Percentiles rank a stretch among this genome's conserved stretches.
phyloP scores from a whole-genome alignment of 1,140 invertebrate species.

The Cephus cinctus region DNA sequence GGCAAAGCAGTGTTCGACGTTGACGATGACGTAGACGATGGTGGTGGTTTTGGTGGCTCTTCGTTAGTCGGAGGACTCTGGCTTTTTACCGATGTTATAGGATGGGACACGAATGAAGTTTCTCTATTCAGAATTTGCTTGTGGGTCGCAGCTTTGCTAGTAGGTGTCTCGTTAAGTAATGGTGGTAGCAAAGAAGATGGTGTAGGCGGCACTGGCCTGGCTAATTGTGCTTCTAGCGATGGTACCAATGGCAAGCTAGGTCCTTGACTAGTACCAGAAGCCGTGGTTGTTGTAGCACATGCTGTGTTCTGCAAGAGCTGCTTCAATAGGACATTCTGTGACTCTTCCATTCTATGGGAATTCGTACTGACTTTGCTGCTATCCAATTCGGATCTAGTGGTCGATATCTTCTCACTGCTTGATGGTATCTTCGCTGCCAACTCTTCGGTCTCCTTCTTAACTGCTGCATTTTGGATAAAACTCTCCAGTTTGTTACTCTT shows the following conservation, averaged over 20 bases:
- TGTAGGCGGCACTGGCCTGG: slow-evolving; percentile 68
- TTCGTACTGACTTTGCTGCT: slow-evolving; percentile 27
- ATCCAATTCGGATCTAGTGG: slow-evolving; percentile 31
- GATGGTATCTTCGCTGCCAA: slow-evolving; percentile 22
- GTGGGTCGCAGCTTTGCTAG: slow-evolving; percentile 26
- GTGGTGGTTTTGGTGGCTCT: slow-evolving; percentile 57
- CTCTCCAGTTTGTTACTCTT: slow-evolving; percentile 42
- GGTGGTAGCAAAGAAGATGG: slow-evolving; percentile 53
- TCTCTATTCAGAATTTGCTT: slow-evolving; percentile 56
- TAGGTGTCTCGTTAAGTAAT: slow-evolving; percentile 40
- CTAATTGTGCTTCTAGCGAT: slow-evolving; percentile 72
- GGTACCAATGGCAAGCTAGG: slow-evolving; percentile 67
- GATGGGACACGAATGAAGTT: slow-evolving; percentile 59
- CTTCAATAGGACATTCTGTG: slow-evolving; percentile 87
- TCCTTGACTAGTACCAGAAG: slow-evolving; percentile 54
- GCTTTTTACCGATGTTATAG: slow-evolving; percentile 26
- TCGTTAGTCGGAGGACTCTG: slow-evolving; percentile 53
- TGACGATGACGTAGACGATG: slow-evolving; percentile 47
- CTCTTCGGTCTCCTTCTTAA: slow-evolving; percentile 42
- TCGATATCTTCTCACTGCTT: slow-evolving; percentile 28
- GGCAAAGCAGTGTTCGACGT: slow-evolving; percentile 35
- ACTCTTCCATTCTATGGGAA: slow-evolving; percentile 65
- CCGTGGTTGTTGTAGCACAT: slow-evolving; percentile 58
- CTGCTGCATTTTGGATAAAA: slow-evolving; percentile 19
- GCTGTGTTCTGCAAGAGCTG: slow-evolving; percentile 85